Evolutionary conservation across 2,888 invertebrate genomes (phyloP), one percentile per base, ranked within the genome.

Genomic region (Calliphora vomitoria): DNA sequence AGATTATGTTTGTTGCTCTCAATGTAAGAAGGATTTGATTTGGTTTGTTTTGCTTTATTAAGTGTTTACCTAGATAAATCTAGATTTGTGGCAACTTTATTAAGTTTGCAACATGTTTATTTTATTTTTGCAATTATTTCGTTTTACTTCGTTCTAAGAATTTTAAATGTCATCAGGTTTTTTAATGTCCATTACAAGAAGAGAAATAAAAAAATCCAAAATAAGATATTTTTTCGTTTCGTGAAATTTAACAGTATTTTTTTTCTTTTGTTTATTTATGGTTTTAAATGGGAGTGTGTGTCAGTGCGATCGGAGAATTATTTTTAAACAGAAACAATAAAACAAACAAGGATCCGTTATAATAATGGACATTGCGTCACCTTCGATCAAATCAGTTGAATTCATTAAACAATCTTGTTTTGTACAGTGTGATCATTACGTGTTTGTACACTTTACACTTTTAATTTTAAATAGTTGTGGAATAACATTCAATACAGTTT

Each of bases 331-430:
- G 68, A 76, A 83, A 62, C 20, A 68, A 75, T 60, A 60, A 62
- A 74, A 58, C 20, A 72, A 20, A 62, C 25, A 79, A 88, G 85
- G 85, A 85, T 83, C 85, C 83, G 88, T 83, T 88, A 81, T 78
- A 80, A 78, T 72, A 72, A 83, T 74, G 72, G 55, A 62, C 82
- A 85, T 83, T 88, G 82, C 85, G 72, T 83, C 88, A 85, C 53
- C 75, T 82, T 69, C 60, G 44, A 82, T 82, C 50, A 83, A 80
- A 85, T 88, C 13, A 13, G 20, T 18, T 47, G 35, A 82, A 62
- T 60, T 68, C 4, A 13, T 60, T 69, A 44, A 47, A 47, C 20
- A n/a, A 20, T 11, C 25, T 3, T 35, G n/a, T 8, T 58, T 18
- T 11, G 20, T 1, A 78, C 78, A 66, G 53, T 50, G 38, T 18